phyloP scores from a whole-genome alignment of 2,797 vertebrate species.

The Coracias cyanogaster region DNA sequence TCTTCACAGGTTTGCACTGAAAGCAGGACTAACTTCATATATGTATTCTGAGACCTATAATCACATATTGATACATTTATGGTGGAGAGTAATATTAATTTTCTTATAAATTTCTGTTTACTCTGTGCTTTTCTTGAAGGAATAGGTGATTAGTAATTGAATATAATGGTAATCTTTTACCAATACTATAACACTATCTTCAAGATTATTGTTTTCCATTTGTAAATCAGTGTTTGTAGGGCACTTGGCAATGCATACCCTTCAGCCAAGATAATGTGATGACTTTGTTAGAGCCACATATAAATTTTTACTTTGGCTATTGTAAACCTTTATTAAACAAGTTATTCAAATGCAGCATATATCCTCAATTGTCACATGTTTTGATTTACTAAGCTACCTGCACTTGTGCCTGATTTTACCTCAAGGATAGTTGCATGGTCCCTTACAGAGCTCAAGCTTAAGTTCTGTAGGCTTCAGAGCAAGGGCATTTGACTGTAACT shows the following conservation, averaged over 20 bases:
- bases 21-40: neutral
- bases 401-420: neutral
- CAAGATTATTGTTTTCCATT: neutral
- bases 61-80: neutral
- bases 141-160: neutral
- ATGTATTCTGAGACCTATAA: neutral
- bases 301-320: slow-evolving; percentile 27
- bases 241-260: neutral
- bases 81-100: neutral
- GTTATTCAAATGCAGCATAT: slow-evolving; percentile 26
- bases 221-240: slow-evolving; percentile 32
- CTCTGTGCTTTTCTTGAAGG: neutral
- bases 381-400: neutral
- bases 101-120: neutral
- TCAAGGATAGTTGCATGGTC: neutral
- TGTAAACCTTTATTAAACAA: neutral
- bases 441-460: neutral
- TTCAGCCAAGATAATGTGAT: neutral
- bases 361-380: neutral
- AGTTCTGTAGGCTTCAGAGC: neutral
- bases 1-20: neutral
- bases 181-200: neutral
- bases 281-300: neutral
- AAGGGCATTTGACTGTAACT: neutral
- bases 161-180: neutral